Conservation (phyloP, 2,888 invertebrate genomes). For the Euplexia lucipara region DNA sequence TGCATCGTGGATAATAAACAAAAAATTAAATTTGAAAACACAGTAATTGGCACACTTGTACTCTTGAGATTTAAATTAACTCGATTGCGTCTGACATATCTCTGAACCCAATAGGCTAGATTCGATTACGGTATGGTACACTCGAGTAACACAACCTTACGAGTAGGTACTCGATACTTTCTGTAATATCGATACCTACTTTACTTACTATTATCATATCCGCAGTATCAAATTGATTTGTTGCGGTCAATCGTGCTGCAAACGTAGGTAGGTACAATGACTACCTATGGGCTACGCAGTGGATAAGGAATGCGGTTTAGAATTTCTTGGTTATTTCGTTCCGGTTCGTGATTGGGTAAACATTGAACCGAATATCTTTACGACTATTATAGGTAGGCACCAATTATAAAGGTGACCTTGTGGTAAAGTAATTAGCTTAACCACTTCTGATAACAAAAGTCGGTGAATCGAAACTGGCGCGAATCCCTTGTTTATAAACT, state of each 20-base stretch:
- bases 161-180: conserved; percentile 41
- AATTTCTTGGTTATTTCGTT: conserved; percentile 24
- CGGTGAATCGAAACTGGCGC: too few species aligned
- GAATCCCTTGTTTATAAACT: too few species aligned
- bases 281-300: not conserved
- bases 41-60: conserved; percentile 52
- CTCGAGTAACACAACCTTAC: conserved; percentile 39
- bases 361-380: not conserved
- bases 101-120: conserved; percentile 41
- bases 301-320: conserved; percentile 36
- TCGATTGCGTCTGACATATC: conserved; percentile 46
- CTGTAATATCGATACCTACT: conserved; percentile 21
- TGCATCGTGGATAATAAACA: not conserved
- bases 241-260: conserved; percentile 41
- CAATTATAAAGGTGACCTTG: too few species aligned
- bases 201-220: conserved; percentile 35
- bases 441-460: too few species aligned
- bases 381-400: too few species aligned
- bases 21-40: conserved; percentile 25
- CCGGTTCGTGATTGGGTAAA: not conserved
- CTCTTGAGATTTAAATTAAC: conserved; percentile 50
- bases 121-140: conserved; percentile 46
- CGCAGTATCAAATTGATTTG: conserved; percentile 37
- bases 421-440: too few species aligned
- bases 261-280: conserved; percentile 7